A percentile compares a stretch with the other conserved stretches of the same genome.
phyloP scores from a whole-genome alignment of 2,797 vertebrate genomes.

The Hephaestus fuliginosus region DNA sequence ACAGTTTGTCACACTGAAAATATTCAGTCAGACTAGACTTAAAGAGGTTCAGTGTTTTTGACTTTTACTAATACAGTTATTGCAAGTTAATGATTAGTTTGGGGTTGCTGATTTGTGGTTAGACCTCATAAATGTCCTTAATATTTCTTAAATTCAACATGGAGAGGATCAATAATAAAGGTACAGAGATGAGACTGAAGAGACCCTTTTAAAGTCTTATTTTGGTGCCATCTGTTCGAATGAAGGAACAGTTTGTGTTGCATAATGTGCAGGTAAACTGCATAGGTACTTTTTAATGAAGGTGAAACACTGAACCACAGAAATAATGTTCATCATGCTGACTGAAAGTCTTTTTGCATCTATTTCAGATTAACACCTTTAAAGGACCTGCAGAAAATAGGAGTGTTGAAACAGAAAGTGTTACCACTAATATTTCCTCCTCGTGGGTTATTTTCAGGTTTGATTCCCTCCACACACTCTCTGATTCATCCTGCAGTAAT shows the following conservation, averaged over 20 bases:
- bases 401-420: too few species aligned
- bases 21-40: too few species aligned
- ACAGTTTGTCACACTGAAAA: too few species aligned
- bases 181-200: background rate
- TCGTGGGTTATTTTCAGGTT: too few species aligned
- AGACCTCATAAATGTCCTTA: background rate
- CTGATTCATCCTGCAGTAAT: too few species aligned
- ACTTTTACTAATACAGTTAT: background rate
- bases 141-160: background rate
- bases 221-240: background rate
- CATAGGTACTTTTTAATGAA: background rate
- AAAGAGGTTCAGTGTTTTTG: background rate
- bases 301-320: too few species aligned
- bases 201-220: background rate
- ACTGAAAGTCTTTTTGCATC: too few species aligned
- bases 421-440: too few species aligned
- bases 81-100: background rate
- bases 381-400: too few species aligned
- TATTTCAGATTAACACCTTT: too few species aligned
- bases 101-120: background rate
- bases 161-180: background rate
- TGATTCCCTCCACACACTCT: too few species aligned
- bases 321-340: too few species aligned
- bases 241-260: background rate
- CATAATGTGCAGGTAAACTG: background rate